Percentiles rank a stretch among this genome's conserved stretches.
These are phyloP conservation scores for Otolemur crassicaudatus DNA, from an alignment of 2,797 vertebrate species.

Conservation along the genomic window DNA sequence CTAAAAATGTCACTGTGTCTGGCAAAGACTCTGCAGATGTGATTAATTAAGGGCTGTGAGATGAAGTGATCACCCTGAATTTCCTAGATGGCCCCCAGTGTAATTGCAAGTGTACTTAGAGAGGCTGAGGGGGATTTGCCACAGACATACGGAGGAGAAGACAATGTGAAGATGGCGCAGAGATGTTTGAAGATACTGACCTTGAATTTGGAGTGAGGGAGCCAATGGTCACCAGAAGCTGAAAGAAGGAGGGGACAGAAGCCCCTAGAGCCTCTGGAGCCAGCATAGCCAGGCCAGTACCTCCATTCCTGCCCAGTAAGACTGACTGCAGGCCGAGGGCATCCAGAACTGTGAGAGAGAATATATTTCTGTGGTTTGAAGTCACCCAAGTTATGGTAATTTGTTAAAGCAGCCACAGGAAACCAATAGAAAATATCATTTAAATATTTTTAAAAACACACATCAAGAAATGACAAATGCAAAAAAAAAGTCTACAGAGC, in stretches of 20 bases:
- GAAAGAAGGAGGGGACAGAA: not conserved
- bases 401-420: not conserved
- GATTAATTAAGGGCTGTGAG: not conserved
- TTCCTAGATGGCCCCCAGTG: not conserved
- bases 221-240: not conserved
- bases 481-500: not conserved
- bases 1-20: not conserved
- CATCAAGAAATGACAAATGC: not conserved
- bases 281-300: not conserved
- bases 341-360: not conserved
- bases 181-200: not conserved
- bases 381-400: not conserved
- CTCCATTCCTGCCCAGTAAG: not conserved
- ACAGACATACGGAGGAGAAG: not conserved
- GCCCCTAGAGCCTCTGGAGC: not conserved
- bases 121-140: not conserved
- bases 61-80: not conserved
- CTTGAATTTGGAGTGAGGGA: not conserved
- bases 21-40: not conserved
- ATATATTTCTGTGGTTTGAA: not conserved
- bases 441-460: not conserved
- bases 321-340: not conserved
- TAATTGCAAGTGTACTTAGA: not conserved
- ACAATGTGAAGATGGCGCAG: not conserved
- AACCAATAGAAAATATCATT: not conserved